Conservation (phyloP, 2,888 invertebrate species). For the Xanthorhoe designata region DNA sequence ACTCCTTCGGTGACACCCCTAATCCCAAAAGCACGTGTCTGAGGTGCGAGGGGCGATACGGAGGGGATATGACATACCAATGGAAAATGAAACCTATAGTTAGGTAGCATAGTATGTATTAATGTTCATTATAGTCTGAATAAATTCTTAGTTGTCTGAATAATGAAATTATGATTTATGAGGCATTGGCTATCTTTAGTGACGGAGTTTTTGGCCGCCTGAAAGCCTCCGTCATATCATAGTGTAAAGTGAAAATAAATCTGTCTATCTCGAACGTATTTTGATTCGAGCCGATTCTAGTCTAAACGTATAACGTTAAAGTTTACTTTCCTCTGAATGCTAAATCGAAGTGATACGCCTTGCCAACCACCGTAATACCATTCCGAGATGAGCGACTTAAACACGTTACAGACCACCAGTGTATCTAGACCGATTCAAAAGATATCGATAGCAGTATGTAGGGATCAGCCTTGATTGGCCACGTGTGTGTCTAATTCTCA, state of each 20-base stretch:
- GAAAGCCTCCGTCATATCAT: too few relatives aligned
- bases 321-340: constrained; percentile 49
- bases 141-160: too few relatives aligned
- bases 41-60: constrained; percentile 58
- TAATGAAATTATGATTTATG: too few relatives aligned
- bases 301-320: constrained; percentile 35
- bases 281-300: not conserved
- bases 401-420: constrained; percentile 73
- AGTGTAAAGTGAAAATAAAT: too few relatives aligned
- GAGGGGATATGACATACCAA: constrained; percentile 43
- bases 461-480: constrained; percentile 61
- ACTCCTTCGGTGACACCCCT: constrained; percentile 66
- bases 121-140: too few relatives aligned
- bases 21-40: constrained; percentile 65
- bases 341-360: constrained; percentile 13
- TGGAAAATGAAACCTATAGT: not conserved
- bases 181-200: too few relatives aligned
- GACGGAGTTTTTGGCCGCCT: too few relatives aligned
- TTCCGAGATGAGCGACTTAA: constrained; percentile 84
- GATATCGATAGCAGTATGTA: constrained; percentile 51
- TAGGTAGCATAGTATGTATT: too few relatives aligned
- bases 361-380: constrained; percentile 71
- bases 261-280: not conserved
- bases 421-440: constrained; percentile 54
- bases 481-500: constrained; percentile 66